Conservation (phyloP, 2,113 vertebrate genomes). For the Rhipidura dahli region DNA sequence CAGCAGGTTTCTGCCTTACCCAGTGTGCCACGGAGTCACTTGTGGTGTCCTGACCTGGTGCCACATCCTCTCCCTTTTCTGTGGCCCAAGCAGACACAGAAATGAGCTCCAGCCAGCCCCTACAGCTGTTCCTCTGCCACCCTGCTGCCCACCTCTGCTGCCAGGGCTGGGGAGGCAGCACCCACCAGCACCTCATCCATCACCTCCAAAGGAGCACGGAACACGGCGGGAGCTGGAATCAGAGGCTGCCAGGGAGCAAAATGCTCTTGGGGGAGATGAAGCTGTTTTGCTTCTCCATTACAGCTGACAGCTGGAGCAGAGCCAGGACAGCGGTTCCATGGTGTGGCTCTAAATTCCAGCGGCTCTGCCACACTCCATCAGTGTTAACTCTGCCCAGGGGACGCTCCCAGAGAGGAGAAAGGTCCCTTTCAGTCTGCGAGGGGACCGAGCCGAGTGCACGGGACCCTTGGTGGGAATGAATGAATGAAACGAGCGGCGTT, state of each 20-base stretch:
- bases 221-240: neutral
- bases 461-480: neutral
- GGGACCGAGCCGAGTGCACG: neutral
- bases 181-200: neutral
- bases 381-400: neutral
- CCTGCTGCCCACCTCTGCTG: neutral
- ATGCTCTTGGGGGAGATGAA: neutral
- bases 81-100: no score
- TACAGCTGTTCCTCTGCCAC: neutral
- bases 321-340: conserved; percentile 7
- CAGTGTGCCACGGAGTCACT: rapidly evolving
- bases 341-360: neutral
- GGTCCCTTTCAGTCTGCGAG: neutral
- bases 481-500: neutral
- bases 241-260: neutral
- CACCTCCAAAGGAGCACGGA: neutral
- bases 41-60: neutral
- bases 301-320: conserved; percentile 15
- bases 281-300: neutral
- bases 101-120: neutral
- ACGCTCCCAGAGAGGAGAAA: neutral
- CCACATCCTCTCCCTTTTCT: neutral
- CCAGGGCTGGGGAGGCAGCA: neutral
- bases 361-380: conserved; percentile 27
- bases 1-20: rapidly evolving